Conservation (phyloP, 1,140 invertebrate genomes). For the Atopsyche davidsoni region DNA sequence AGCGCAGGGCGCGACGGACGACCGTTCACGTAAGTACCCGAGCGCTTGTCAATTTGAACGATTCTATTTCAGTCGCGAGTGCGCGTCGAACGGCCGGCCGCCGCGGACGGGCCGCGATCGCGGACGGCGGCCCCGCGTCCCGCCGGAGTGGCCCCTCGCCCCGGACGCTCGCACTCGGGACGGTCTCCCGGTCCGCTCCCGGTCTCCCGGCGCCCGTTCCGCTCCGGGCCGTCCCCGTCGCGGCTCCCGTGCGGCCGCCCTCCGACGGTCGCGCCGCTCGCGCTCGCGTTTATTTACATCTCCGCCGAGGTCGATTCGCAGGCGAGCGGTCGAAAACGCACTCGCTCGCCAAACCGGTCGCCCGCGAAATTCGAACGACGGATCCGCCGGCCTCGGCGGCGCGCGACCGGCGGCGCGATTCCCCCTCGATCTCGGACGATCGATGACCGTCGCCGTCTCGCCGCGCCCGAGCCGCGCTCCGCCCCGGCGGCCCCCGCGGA, state of each 20-base stretch:
- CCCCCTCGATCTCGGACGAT: too few species aligned
- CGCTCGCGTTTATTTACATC: too few species aligned
- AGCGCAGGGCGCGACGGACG: neutral
- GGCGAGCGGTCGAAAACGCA: too few species aligned
- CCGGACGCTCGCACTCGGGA: neutral
- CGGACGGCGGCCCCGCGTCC: neutral
- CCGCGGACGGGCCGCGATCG: neutral
- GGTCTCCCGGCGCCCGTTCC: too few species aligned
- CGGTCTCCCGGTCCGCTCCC: neutral
- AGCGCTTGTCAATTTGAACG: too few species aligned
- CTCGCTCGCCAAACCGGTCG: conserved; percentile 3
- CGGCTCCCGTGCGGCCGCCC: neutral
- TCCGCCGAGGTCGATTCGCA: too few species aligned
- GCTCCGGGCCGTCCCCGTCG: neutral
- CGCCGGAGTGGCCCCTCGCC: conserved; percentile 1
- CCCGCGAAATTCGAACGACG: neutral
- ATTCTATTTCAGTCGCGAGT: neutral
- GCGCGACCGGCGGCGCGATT: too few species aligned
- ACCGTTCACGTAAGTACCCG: too few species aligned
- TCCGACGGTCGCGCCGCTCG: neutral
- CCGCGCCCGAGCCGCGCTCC: too few species aligned
- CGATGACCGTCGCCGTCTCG: too few species aligned
- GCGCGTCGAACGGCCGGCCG: neutral
- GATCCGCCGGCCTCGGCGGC: neutral
- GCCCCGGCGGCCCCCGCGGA: too few species aligned